Evolutionary conservation across 2,113 vertebrate species (phyloP).

Genomic region (Orycteropus afer): DNA sequence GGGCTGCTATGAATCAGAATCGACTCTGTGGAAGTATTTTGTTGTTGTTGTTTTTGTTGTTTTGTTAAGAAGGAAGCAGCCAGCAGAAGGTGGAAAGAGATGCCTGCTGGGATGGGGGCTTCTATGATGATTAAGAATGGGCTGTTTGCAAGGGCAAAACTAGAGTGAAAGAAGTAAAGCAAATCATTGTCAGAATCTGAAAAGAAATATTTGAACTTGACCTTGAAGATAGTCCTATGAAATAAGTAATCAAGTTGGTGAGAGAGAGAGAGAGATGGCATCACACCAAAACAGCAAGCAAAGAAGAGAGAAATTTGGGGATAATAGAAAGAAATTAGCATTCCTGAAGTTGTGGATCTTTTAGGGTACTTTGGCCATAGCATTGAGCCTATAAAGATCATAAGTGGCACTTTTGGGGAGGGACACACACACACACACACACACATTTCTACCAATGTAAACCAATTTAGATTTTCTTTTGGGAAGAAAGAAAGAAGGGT

Average conservation of each 20-base stretch:
- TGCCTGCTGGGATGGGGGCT: neutral
- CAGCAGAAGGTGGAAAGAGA: neutral
- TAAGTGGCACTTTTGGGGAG: neutral
- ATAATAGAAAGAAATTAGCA: neutral
- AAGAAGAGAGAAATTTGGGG: neutral
- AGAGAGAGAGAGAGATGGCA: neutral
- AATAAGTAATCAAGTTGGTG: neutral
- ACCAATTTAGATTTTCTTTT: neutral
- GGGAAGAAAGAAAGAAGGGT: neutral
- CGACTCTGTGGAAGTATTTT: no score
- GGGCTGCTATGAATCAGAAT: no score
- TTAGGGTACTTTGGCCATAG: neutral
- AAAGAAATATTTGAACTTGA: neutral
- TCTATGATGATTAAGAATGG: neutral
- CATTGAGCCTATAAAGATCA: neutral
- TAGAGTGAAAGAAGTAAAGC: neutral
- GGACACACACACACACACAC: neutral
- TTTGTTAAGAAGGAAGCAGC: neutral
- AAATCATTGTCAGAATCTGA: neutral
- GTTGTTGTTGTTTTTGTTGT: no score
- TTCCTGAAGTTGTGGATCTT: neutral
- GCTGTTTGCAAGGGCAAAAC: neutral
- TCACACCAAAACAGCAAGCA: neutral
- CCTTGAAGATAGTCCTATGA: neutral
- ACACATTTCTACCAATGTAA: conserved; percentile 8